phyloP scores from a whole-genome alignment of 2,113 vertebrate genomes.

The Trematomus loennbergii region DNA sequence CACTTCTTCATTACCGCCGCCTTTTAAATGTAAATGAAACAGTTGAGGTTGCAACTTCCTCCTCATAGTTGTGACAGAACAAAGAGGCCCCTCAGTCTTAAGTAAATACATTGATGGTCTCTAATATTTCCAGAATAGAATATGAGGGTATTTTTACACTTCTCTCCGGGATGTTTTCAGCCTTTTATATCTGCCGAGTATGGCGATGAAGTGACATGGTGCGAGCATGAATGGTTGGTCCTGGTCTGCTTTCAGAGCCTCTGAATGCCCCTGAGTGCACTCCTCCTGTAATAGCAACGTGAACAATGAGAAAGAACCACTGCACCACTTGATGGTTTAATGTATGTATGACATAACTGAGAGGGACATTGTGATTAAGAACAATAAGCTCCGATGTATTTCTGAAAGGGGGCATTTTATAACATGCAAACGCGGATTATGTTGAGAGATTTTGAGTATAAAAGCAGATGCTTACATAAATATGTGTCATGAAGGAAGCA shows the following conservation, averaged over 20 bases:
- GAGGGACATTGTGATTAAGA: slow-evolving; percentile 28
- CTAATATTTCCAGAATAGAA: slow-evolving; percentile 36
- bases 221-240: slow-evolving; percentile 36
- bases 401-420: slow-evolving; percentile 4
- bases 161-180: slow-evolving; percentile 46
- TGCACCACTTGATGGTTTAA: slow-evolving; percentile 64
- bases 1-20: slow-evolving; percentile 35
- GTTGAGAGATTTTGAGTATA: slow-evolving; percentile 9
- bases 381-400: neutral
- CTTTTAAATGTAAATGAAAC: slow-evolving; percentile 41
- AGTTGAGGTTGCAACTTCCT: slow-evolving; percentile 53
- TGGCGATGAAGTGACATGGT: slow-evolving; percentile 18
- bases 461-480: slow-evolving; percentile 44
- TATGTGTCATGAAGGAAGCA: slow-evolving; percentile 25
- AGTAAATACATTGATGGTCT: slow-evolving; percentile 1
- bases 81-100: slow-evolving; percentile 21
- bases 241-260: slow-evolving; percentile 62
- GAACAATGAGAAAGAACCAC: slow-evolving; percentile 71
- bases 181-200: slow-evolving; percentile 47
- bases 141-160: slow-evolving; percentile 54
- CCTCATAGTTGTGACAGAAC: slow-evolving; percentile 22
- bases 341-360: slow-evolving; percentile 65
- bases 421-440: neutral
- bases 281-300: slow-evolving; percentile 65
- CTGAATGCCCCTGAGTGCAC: slow-evolving; percentile 72